Percentiles rank a stretch among this genome's conserved stretches.
These are phyloP conservation scores for Rhamphomyia laevipes DNA, from an alignment of 2,888 invertebrate species.

Conservation along the genomic window DNA sequence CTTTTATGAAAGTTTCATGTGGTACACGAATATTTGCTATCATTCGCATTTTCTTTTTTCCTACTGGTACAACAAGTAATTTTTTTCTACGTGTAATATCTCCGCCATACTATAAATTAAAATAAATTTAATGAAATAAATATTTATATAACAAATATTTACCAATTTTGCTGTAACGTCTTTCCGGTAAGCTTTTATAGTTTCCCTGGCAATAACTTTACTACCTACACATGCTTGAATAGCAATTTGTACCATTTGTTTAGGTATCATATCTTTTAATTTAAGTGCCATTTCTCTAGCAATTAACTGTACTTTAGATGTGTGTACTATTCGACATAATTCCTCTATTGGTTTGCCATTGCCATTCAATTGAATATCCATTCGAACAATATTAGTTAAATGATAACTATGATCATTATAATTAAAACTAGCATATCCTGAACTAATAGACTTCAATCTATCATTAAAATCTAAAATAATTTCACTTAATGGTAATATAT, in stretches of 20 bases:
- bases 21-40: slow-evolving; percentile 86
- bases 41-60: slow-evolving; percentile 86
- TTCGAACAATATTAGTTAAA: slow-evolving; percentile 63
- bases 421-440: slow-evolving; percentile 93
- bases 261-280: slow-evolving; percentile 73
- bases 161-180: slow-evolving; percentile 91
- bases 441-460: slow-evolving; percentile 72
- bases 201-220: slow-evolving; percentile 75
- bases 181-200: slow-evolving; percentile 75
- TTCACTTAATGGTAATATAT: slow-evolving; percentile 80
- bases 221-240: slow-evolving; percentile 74
- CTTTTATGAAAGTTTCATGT: slow-evolving; percentile 85
- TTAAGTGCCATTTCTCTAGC: slow-evolving; percentile 60
- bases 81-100: slow-evolving; percentile 85
- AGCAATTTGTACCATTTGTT: slow-evolving; percentile 77
- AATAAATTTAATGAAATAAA: slow-evolving; percentile 6
- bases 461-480: slow-evolving; percentile 94
- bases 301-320: slow-evolving; percentile 48
- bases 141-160: slow-evolving; percentile 21
- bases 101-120: slow-evolving; percentile 68
- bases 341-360: slow-evolving; percentile 70
- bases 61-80: slow-evolving; percentile 77
- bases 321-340: slow-evolving; percentile 69
- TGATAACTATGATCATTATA: slow-evolving; percentile 83
- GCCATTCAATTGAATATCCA: slow-evolving; percentile 63